Evolutionary conservation across 2,797 vertebrate species (phyloP), one percentile per base, ranked within the genome.

Genomic region (Dendrocincla tyrannina): DNA sequence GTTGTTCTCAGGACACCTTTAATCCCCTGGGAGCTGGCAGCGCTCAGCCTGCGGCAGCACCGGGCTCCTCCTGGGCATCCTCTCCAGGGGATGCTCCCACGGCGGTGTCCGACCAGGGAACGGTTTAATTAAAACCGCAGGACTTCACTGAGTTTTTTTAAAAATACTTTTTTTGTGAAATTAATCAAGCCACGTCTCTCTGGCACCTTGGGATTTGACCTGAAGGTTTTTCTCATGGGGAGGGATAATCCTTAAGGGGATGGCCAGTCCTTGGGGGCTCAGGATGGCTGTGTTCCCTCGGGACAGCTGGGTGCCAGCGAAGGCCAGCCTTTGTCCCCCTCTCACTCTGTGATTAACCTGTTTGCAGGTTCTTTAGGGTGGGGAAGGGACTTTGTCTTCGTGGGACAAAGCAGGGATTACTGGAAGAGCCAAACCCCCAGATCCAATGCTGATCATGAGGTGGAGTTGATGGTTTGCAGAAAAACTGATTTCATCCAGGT

Each of bases 1-100:
- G 4, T 68, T 93, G 89, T 94, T 95, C 93, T 75, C 93, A 63
- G 91, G 90, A 73, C 91, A 73, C 55, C 46, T 89, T 79, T 94
- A 96, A 96, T 95, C 87, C 91, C 66, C 81, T 1, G 32, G 70
- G 92, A 89, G 70, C 77, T 67, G 83, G n/a, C 17, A 49, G 68
- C 1, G 17, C 58, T 85, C 63, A 7, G 89, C 44, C 28, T 27
- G 6, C 3, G 77, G 82, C 91, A 75, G 88, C 7, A 32, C 2
- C 4, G 41, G 25, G 27, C 44, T 68, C 74, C 74, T 24, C 74
- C 7, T 2, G 83, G 42, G 4, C 30, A 13, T 76, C 49, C 1
- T 7, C 55, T 28, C 55, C 69, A 7, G 77, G 56, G 42, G 70
- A 60, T 86, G 92, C 18, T 73, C 78, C 69, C 47, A 73, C 50